Conservation (phyloP, 2,888 invertebrate genomes). For the Cecidostiba fungosa region DNA sequence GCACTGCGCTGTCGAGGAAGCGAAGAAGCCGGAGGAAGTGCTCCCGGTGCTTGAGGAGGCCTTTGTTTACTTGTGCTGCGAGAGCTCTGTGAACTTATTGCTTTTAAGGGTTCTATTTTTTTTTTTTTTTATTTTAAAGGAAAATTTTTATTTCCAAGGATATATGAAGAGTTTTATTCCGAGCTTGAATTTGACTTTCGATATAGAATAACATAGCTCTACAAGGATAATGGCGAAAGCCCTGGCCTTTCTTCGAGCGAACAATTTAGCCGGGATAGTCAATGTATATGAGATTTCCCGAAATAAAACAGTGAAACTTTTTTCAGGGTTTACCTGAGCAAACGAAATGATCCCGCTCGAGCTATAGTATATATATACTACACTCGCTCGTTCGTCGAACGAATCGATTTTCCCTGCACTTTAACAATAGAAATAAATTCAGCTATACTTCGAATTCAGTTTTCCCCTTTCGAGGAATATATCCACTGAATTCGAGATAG, state of each 20-base stretch:
- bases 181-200: not conserved
- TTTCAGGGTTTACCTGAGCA: slow-evolving; percentile 1
- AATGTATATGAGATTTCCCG: not conserved
- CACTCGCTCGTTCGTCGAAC: slow-evolving; percentile 4
- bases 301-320: slow-evolving; percentile 11
- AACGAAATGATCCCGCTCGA: not conserved
- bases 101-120: not conserved
- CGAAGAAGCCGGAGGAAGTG: slow-evolving; percentile 1
- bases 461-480: not conserved
- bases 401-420: slow-evolving; percentile 17
- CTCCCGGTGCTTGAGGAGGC: slow-evolving; percentile 9
- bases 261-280: not conserved
- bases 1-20: not conserved
- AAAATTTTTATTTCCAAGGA: not conserved
- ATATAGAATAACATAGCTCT: not conserved
- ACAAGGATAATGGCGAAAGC: not conserved
- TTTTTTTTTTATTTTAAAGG: not conserved
- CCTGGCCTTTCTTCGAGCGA: not conserved
- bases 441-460: slow-evolving; percentile 14
- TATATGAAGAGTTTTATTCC: not conserved
- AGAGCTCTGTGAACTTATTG: not conserved
- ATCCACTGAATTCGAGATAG: slow-evolving; percentile 6
- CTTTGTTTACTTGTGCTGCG: slow-evolving; percentile 5
- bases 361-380: not conserved
- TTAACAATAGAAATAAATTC: slow-evolving; percentile 22